Evolutionary conservation across 2,113 vertebrate species (phyloP), one percentile per base, ranked within the genome.

Genomic region (Dryoscopus gambensis): DNA sequence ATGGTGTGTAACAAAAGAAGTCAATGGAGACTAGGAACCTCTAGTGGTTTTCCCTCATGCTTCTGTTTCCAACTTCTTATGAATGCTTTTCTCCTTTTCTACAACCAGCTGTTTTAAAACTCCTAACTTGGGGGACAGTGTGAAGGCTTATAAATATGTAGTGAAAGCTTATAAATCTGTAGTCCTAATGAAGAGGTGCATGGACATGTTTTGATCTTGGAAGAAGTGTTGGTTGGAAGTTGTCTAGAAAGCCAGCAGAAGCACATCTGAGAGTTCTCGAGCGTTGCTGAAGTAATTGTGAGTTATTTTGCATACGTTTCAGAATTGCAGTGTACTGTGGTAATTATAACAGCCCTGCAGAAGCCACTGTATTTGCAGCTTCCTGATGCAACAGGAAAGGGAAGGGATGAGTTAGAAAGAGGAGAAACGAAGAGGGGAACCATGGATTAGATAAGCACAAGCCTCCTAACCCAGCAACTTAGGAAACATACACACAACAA

Each of bases 351-450:
- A 96, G 84, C 92, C 53, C 82, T 77, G 69, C 87, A 96, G 84
- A 97, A 97, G 79, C 84, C 75, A 53, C 96, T 87, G 65, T 55
- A 86, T 97, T 91, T 96, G 94, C 84, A 93, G 94, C 90, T 97
- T 97, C 96, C 93, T 95, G 96, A 91, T 95, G 94, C 90, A 95
- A 97, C 96, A 97, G 97, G 97, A 97, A 97, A 83, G 74, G 95
- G 97, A 96, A 97, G 95, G 82, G 96, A 94, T 96, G 95, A 95
- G 74, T 93, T 97, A 87, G 90, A 89, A 95, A 76, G 74, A 84
- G 92, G 71, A 91, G 87, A 82, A 92, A 85, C 0, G 3, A 35
- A 28, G n/a, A 75, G 85, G 30, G 65, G 78, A 93, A 35, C 64
- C 11, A 28, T 49, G 87, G 73, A 71, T 91, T 93, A 88, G 89